Base-by-base conservation (phyloP, 2,888 invertebrate species). In the Acleris literana region DNA sequence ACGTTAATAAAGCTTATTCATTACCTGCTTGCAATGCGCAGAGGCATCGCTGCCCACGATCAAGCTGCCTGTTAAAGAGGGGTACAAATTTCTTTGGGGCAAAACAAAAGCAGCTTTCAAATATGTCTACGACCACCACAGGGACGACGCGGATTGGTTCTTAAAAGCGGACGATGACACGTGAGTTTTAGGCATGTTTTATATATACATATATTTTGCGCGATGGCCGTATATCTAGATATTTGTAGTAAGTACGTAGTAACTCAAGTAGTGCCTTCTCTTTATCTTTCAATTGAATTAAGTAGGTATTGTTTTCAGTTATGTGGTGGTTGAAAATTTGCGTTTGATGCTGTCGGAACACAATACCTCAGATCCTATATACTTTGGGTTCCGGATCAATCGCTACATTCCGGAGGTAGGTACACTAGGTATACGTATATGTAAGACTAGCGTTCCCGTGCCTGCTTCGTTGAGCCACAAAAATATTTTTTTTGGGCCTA, bases 91-190 rank as follows among this genome's bases (percentile, higher is more conserved):
- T 80, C 93, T 99, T 17, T 99, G 99, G 99, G 98, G 96, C 3
- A 99, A 99, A 92, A 99, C 99, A 0, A 99, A 98, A 87, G 97
- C 96, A 75, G 98, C 98, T 0, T 98, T 98, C 84, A 95, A 95
- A 76, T 97, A 98, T 81, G 95, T 97, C 20, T 97, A 97, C 81
- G 94, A 97, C 72, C 93, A 98, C 80, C 95, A 98, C 82, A 90
- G 95, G 58, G 94, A 98, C 72, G 94, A 98, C 63, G 97, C 96
- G 1, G 99, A 99, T 86, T 99, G 98, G 98, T 99, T 99, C 85
- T 92, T 99, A 77, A 99, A 99, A 86, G 99, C 99, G 18, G 99
- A 99, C 80, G 99, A 99, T 86, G 99, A 99, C 81, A 99, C 99
- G 93, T 97, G 82, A 94, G 95, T 92, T 11, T 18, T 46, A 2